These are phyloP conservation scores for Microtus richardsoni DNA, from an alignment of 2,113 vertebrate species.

Conservation along the genomic window DNA sequence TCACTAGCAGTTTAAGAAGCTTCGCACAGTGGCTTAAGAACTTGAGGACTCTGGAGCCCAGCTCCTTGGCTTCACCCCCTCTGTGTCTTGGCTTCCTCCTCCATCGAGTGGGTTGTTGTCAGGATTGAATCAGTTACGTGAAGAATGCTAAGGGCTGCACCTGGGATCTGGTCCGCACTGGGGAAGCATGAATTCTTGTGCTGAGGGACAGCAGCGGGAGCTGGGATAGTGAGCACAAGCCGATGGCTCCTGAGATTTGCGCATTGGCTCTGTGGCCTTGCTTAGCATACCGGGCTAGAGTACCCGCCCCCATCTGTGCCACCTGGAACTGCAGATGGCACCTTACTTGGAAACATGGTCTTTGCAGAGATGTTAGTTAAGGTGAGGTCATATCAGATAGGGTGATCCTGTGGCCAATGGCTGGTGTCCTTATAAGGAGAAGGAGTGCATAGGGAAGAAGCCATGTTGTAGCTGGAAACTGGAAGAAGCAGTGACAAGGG, in stretches of 20 bases:
- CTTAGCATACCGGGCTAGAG: neutral
- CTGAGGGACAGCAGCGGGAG: neutral
- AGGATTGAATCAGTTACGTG: neutral
- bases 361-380: neutral
- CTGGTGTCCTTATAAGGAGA: neutral
- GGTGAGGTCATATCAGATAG: neutral
- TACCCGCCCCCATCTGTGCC: neutral
- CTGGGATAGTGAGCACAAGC: neutral
- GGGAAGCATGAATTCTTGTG: fast-evolving
- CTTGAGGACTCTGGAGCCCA: neutral
- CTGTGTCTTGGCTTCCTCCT: neutral
- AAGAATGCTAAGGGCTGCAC: neutral
- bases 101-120: neutral
- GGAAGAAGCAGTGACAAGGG: neutral
- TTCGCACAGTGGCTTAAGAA: neutral
- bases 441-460: neutral
- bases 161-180: neutral
- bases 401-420: neutral
- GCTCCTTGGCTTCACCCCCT: neutral
- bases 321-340: neutral
- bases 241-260: neutral
- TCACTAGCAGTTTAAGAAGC: neutral
- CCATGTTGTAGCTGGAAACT: neutral
- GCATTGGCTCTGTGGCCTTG: neutral
- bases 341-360: neutral